Evolutionary conservation across 1,140 invertebrate species (phyloP).

Genomic region (Cataglyphis hispanica): DNA sequence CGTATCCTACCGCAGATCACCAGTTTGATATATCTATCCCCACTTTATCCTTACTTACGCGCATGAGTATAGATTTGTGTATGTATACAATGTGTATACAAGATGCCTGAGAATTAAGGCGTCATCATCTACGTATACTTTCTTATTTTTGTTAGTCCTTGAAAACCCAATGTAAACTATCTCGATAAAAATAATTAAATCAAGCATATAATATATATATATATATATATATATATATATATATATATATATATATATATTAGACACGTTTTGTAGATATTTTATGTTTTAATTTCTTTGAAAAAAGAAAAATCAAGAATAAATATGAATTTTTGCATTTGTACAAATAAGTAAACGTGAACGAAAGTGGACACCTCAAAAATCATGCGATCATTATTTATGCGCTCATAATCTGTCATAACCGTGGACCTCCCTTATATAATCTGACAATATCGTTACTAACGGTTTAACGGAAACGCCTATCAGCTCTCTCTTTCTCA

Average conservation of each 20-base stretch:
- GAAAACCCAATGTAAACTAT: not conserved
- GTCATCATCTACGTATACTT: conserved; percentile 23
- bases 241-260: not conserved
- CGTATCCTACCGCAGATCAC: conserved; percentile 80
- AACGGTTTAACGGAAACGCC: conserved; percentile 73
- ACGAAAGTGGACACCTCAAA: conserved; percentile 57
- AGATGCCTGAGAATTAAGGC: conserved; percentile 32
- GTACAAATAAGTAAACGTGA: conserved; percentile 21
- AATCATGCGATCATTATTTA: conserved; percentile 75
- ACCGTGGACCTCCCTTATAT: conserved; percentile 70
- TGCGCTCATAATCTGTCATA: conserved; percentile 78
- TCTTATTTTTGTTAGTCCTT: not conserved
- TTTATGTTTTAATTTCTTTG: not conserved
- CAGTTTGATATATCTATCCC: conserved; percentile 74
- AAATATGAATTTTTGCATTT: conserved; percentile 6
- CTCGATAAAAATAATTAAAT: conserved; percentile 12
- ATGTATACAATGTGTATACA: not conserved
- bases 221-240: not conserved
- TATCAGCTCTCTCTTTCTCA: conserved; percentile 39
- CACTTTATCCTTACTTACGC: not conserved
- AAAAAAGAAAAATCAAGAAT: not conserved
- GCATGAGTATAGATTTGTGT: not conserved
- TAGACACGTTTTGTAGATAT: not conserved
- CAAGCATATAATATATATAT: not conserved
- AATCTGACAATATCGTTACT: conserved; percentile 79